phyloP scores from a whole-genome alignment of 1,140 invertebrate genomes.

The Plectrocnemia conspersa region DNA sequence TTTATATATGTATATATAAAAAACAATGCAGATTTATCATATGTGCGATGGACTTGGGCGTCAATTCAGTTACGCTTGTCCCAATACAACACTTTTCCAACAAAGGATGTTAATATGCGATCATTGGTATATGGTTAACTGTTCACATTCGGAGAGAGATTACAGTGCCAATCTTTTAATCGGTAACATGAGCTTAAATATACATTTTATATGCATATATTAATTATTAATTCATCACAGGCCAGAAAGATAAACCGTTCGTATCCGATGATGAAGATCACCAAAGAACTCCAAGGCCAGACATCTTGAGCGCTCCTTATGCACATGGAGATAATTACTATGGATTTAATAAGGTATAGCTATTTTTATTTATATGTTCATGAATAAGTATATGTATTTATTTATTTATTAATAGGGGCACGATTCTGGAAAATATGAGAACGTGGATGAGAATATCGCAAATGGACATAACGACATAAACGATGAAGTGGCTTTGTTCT shows the following conservation, averaged over 20 bases:
- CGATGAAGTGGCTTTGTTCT: conserved; percentile 19
- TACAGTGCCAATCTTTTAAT: conserved; percentile 67
- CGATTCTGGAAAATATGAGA: not conserved
- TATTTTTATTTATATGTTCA: not conserved
- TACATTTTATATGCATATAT: conserved; percentile 8
- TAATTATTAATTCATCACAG: conserved; percentile 38
- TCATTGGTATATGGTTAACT: conserved; percentile 81
- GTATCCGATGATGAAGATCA: conserved; percentile 60
- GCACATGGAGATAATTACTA: conserved; percentile 48
- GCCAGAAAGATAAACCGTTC: conserved; percentile 63
- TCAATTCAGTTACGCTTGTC: conserved; percentile 71
- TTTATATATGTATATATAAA: conserved; percentile 13
- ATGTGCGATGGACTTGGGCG: conserved; percentile 69
- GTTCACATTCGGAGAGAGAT: conserved; percentile 60
- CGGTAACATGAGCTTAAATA: conserved; percentile 43
- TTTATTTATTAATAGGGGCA: not conserved
- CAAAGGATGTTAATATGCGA: conserved; percentile 75
- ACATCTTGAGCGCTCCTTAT: conserved; percentile 56
- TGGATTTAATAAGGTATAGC: conserved; percentile 36
- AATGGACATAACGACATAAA: conserved; percentile 32
- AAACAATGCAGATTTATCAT: conserved; percentile 69
- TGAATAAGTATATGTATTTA: not conserved
- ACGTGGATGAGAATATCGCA: conserved; percentile 22
- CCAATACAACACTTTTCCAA: conserved; percentile 73
- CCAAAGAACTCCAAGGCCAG: conserved; percentile 58